A percentile compares a stretch with the other conserved stretches of the same genome.
These are phyloP conservation scores for Cryptoprocta ferox DNA, from an alignment of 2,797 vertebrate genomes.

Conservation along the genomic window DNA sequence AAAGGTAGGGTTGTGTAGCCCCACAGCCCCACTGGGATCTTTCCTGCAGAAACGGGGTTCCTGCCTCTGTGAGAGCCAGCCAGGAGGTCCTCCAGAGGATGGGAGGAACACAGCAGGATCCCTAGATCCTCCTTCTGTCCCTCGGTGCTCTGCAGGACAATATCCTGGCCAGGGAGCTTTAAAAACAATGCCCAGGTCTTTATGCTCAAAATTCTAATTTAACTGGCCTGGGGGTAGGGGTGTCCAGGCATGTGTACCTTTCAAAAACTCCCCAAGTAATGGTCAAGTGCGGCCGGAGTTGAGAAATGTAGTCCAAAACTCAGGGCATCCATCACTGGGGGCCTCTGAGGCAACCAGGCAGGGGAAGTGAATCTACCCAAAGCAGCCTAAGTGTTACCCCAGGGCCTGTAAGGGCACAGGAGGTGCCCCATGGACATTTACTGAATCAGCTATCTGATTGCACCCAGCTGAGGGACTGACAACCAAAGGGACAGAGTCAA, in stretches of 20 bases:
- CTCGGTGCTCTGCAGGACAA: background rate
- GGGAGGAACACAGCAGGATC: background rate
- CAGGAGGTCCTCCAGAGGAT: background rate
- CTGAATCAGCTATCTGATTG: background rate
- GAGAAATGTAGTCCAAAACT: background rate
- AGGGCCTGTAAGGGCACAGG: fast-evolving
- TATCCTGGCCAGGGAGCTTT: background rate
- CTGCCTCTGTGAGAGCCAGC: fast-evolving
- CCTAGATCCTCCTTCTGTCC: background rate
- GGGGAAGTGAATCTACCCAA: background rate
- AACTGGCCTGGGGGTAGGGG: background rate
- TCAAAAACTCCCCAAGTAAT: background rate
- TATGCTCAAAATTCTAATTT: background rate
- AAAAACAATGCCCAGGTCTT: background rate
- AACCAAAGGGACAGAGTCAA: background rate
- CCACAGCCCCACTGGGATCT: background rate
- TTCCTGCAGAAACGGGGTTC: background rate
- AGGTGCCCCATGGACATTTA: background rate
- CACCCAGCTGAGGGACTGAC: background rate
- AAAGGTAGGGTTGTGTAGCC: background rate
- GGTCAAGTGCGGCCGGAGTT: background rate
- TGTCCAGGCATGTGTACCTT: background rate
- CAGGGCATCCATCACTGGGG: background rate
- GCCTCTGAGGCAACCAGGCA: background rate
- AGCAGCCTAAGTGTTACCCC: no score